phyloP scores from a whole-genome alignment of 2,797 vertebrate genomes.

The Atherinosoma microstoma region DNA sequence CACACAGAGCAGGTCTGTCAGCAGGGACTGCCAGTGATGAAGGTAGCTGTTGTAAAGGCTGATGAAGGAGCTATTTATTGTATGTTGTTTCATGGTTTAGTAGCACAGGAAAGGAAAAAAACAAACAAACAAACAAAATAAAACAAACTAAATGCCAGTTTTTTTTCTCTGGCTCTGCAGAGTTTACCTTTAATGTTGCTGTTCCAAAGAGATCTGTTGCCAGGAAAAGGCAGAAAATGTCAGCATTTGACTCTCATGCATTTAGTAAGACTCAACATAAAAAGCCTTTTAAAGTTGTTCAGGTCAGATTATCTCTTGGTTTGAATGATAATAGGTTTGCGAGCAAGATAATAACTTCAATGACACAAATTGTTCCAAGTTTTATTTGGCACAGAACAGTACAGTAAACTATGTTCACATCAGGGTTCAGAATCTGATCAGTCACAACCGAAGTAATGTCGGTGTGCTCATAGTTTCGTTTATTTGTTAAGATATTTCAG shows the following conservation, averaged over 20 bases:
- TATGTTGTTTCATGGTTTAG: constrained; percentile 45
- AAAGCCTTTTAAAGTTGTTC: neutral
- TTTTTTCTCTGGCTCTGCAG: constrained; percentile 52
- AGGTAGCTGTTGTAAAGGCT: constrained; percentile 65
- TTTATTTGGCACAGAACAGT: constrained; percentile 75
- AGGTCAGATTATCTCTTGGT: neutral
- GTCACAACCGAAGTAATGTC: constrained; percentile 32
- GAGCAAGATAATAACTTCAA: constrained; percentile 28
- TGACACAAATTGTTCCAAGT: constrained; percentile 66
- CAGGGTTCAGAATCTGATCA: constrained; percentile 55
- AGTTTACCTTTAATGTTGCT: constrained; percentile 37
- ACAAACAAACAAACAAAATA: constrained; percentile 33
- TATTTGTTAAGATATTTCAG: constrained; percentile 19
- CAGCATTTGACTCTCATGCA: neutral
- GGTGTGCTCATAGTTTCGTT: constrained; percentile 39
- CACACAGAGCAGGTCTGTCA: constrained; percentile 56
- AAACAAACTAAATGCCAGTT: constrained; percentile 62
- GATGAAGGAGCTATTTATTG: constrained; percentile 72
- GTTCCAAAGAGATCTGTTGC: constrained; percentile 21
- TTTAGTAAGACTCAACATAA: neutral
- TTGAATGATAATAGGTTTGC: neutral
- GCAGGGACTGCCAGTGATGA: constrained; percentile 48
- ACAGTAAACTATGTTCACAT: constrained; percentile 63
- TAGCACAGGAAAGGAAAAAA: constrained; percentile 57
- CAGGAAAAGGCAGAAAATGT: constrained; percentile 8